phyloP scores from a whole-genome alignment of 2,888 invertebrate species.

The Disparrhopalites patrizii region DNA sequence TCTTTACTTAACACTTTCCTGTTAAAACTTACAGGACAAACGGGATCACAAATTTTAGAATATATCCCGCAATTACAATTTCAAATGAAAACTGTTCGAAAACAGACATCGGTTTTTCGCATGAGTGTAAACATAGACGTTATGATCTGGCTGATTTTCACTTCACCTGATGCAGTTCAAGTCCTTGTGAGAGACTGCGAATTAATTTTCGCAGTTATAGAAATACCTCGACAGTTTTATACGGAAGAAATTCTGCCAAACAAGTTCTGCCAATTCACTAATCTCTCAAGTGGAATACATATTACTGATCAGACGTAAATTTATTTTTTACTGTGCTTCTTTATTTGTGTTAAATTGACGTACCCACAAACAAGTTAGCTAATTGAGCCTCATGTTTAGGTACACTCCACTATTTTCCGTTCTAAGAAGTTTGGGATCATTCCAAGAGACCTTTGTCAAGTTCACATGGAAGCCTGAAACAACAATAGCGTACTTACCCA shows the following conservation, averaged over 20 bases:
- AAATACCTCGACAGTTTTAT: slow-evolving; percentile 6
- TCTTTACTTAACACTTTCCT: background rate
- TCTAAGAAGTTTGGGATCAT: slow-evolving; percentile 4
- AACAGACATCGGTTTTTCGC: slow-evolving; percentile 16
- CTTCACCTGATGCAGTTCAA: background rate
- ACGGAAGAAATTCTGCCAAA: background rate
- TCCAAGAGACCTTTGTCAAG: slow-evolving; percentile 1
- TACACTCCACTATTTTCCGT: slow-evolving; percentile 18
- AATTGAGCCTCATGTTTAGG: background rate
- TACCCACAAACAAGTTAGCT: background rate
- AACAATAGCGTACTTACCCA: background rate
- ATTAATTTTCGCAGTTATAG: slow-evolving; percentile 15
- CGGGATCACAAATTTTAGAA: background rate
- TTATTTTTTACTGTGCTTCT: background rate
- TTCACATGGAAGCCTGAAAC: slow-evolving; percentile 4
- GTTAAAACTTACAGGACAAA: background rate
- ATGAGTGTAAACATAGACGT: slow-evolving; percentile 25
- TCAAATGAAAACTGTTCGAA: slow-evolving; percentile 20
- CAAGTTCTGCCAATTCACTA: slow-evolving; percentile 18
- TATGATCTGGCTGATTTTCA: slow-evolving; percentile 23
- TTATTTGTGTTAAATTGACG: background rate
- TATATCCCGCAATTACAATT: slow-evolving; percentile 11
- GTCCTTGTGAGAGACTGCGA: slow-evolving; percentile 31
- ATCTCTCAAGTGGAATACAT: slow-evolving; percentile 9
- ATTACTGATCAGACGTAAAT: slow-evolving; percentile 22